Evolutionary conservation across 2,113 vertebrate genomes (phyloP).

Genomic region (Calonectris borealis): DNA sequence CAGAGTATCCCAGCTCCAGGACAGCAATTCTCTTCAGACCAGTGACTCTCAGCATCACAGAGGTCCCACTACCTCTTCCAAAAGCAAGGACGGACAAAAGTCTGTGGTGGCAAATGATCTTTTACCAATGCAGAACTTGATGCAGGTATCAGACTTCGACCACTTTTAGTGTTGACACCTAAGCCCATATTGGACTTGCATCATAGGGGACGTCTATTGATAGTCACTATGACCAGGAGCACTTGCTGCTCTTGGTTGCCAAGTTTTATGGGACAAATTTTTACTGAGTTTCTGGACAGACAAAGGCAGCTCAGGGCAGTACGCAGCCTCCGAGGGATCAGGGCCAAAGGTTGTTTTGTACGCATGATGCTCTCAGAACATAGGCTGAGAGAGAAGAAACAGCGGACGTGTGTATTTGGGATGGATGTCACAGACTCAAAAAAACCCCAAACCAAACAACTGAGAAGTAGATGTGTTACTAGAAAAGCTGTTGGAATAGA

Average conservation of each 20-base stretch:
- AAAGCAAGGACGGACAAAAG: neutral
- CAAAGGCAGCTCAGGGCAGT: neutral
- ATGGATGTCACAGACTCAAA: neutral
- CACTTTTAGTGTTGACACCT: neutral
- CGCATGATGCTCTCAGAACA: neutral
- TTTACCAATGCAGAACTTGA: neutral
- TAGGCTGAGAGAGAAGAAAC: neutral
- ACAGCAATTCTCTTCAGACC: neutral
- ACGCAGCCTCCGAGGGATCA: neutral
- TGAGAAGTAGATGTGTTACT: neutral
- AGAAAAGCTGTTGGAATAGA: neutral
- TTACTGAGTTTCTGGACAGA: neutral
- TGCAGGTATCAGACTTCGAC: neutral
- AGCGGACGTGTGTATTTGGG: neutral
- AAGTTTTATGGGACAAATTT: neutral
- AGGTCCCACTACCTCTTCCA: neutral
- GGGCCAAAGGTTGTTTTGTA: neutral
- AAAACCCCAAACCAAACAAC: neutral
- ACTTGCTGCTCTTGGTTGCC: neutral
- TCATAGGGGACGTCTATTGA: accelerated
- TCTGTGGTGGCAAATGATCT: neutral
- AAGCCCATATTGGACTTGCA: neutral
- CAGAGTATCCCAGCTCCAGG: neutral
- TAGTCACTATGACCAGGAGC: neutral
- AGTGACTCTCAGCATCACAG: neutral